Evolutionary conservation across 2,888 invertebrate genomes (phyloP), one percentile per base, ranked within the genome.

Genomic region (Coelogynopora nodosa): DNA sequence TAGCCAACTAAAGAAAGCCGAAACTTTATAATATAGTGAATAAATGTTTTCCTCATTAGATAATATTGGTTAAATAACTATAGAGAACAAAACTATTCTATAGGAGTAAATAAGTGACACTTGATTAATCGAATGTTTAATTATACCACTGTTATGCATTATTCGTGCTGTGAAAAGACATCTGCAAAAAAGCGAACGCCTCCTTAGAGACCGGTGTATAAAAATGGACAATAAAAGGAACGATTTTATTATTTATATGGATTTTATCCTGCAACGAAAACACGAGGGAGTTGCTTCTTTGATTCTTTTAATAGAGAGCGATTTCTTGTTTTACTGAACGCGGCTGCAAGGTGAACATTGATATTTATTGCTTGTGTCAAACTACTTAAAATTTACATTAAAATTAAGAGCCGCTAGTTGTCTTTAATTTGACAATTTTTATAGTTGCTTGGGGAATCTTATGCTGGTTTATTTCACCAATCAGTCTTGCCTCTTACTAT

Each of bases 331-430:
- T 74, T 74, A 74, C 5, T 74, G 23, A n/a, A n/a, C 23, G 2
- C 2, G 74, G 23, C 23, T 5, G 5, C 23, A 5, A 74, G 23
- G n/a, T n/a, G n/a, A n/a, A n/a, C 27, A 23, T 74, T 74, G 74
- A 74, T 74, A 74, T 74, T 74, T 74, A 74, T 74, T 74, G 74
- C 74, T 23, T 74, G 23, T 74, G 74, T 74, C 74, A 74, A 74
- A 74, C 74, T 74, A 74, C 74, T 74, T 74, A 74, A 23, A 74
- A 74, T 74, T 74, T 74, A 2, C 74, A 74, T 74, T 74, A 74
- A 74, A 74, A 74, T 74, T 13, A 74, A 74, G 74, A 74, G 74
- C 74, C 74, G 74, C 18, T 26, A 74, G 74, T 74, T 74, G 74
- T 74, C 74, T 74, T 74, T 74, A 74, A 74, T 13, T 74, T 74